Conservation (phyloP, 2,888 invertebrate genomes). For the Margaritifera margaritifera region DNA sequence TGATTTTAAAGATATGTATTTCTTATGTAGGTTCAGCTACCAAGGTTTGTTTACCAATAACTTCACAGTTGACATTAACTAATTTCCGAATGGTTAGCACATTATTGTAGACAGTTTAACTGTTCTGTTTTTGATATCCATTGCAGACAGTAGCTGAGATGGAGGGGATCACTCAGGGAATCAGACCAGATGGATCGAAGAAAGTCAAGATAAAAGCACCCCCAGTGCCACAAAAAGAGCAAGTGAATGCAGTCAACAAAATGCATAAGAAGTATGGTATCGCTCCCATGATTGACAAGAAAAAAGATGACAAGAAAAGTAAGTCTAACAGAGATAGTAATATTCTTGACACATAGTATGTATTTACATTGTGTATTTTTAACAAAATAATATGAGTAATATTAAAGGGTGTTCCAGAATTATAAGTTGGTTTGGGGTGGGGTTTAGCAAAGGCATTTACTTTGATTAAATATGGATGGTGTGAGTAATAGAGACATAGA, state of each 20-base stretch:
- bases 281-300: conserved; percentile 34
- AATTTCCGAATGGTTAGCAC: too few species aligned
- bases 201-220: conserved; percentile 53
- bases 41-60: too few species aligned
- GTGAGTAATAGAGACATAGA: too few species aligned
- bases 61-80: too few species aligned
- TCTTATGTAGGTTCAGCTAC: too few species aligned
- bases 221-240: conserved; percentile 19
- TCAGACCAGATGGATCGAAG: conserved; percentile 54
- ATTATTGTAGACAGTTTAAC: not conserved
- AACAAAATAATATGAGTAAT: too few species aligned
- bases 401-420: too few species aligned
- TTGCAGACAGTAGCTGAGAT: conserved; percentile 71
- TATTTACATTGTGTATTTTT: too few species aligned
- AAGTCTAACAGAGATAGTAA: conserved; percentile 1
- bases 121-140: not conserved
- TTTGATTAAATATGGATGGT: too few species aligned
- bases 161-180: conserved; percentile 70
- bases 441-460: too few species aligned
- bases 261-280: conserved; percentile 48
- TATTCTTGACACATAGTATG: not conserved
- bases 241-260: conserved; percentile 33
- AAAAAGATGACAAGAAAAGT: conserved; percentile 33
- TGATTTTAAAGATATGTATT: too few species aligned
- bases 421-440: too few species aligned